These are phyloP conservation scores for Entelurus aequoreus DNA, from an alignment of 2,113 vertebrate species.

Conservation along the genomic window DNA sequence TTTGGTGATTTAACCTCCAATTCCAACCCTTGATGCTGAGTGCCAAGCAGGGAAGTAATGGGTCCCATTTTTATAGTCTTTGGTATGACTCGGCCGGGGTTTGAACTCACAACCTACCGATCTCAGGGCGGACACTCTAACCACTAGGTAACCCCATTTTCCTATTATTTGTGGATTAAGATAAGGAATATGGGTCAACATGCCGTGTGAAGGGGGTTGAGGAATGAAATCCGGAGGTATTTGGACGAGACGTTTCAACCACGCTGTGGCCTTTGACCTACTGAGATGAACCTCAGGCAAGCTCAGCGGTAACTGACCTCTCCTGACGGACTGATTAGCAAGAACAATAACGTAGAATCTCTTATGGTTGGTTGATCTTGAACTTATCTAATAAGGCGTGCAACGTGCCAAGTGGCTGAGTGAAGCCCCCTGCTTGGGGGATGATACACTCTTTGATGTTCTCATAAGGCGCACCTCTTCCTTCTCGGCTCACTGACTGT, in stretches of 20 bases:
- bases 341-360: slow-evolving; percentile 52
- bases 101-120: no score
- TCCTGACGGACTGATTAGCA: slow-evolving; percentile 52
- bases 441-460: slow-evolving; percentile 59
- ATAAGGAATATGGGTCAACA: slow-evolving; percentile 22
- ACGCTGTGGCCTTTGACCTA: slow-evolving; percentile 32
- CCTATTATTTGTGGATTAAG: slow-evolving; percentile 43
- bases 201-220: slow-evolving; percentile 13
- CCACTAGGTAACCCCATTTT: slow-evolving; percentile 6
- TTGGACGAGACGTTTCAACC: slow-evolving; percentile 31
- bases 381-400: slow-evolving; percentile 51
- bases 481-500: slow-evolving; percentile 23
- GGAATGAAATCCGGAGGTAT: slow-evolving; percentile 3
- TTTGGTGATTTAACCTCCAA: slow-evolving; percentile 10
- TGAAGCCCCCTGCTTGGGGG: slow-evolving; percentile 36
- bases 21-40: slow-evolving; percentile 12
- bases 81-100: no score
- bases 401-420: slow-evolving; percentile 48
- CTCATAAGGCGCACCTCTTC: slow-evolving; percentile 47
- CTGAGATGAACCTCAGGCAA: slow-evolving; percentile 28
- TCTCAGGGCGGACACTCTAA: no score
- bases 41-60: no score
- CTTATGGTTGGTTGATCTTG: slow-evolving; percentile 53
- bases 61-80: no score
- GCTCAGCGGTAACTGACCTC: slow-evolving; percentile 30